phyloP scores from a whole-genome alignment of 2,888 invertebrate genomes.

The Polymixis lichenea region DNA sequence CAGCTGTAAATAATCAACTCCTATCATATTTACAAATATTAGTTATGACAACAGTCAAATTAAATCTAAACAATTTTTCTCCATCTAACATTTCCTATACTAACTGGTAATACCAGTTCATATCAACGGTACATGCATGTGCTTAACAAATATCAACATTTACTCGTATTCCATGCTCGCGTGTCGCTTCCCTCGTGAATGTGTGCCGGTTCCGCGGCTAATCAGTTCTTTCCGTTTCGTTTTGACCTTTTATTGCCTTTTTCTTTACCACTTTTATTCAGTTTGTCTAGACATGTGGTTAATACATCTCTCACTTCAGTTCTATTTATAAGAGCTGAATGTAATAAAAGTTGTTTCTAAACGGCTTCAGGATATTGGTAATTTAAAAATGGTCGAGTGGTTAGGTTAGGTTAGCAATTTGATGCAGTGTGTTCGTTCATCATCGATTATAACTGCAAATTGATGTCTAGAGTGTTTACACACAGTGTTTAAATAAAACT shows the following conservation, averaged over 20 bases:
- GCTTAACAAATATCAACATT: constrained; percentile 55
- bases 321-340: constrained; percentile 15
- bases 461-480: not conserved
- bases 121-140: constrained; percentile 50
- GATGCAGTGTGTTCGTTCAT: not conserved
- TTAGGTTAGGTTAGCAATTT: not conserved
- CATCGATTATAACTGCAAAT: constrained; percentile 4
- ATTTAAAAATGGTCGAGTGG: not conserved
- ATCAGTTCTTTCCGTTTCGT: constrained; percentile 60
- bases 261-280: constrained; percentile 43
- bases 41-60: constrained; percentile 5
- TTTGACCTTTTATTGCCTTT: constrained; percentile 44
- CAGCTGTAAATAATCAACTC: not conserved
- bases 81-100: not conserved
- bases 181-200: constrained; percentile 32
- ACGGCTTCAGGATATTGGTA: constrained; percentile 9
- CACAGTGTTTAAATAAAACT: not conserved
- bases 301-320: constrained; percentile 27
- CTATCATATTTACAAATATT: not conserved
- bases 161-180: constrained; percentile 41
- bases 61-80: constrained; percentile 5
- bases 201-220: constrained; percentile 56
- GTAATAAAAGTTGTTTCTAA: constrained; percentile 9
- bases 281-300: constrained; percentile 44
- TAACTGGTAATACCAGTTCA: constrained; percentile 26